Base-by-base conservation (phyloP, 2,113 vertebrate species). In the Otocyon megalotis region DNA sequence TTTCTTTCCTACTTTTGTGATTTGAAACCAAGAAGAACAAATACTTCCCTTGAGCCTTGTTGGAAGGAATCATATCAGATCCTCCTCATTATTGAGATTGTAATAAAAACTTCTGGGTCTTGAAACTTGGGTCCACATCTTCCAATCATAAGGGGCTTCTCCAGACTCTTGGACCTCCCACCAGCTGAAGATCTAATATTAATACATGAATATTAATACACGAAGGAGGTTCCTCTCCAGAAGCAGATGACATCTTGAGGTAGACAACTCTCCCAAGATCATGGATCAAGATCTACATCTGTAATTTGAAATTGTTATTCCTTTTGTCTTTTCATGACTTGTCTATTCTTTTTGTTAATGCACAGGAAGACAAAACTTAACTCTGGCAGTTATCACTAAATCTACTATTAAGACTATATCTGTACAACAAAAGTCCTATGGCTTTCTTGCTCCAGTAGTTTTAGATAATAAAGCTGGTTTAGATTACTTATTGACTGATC, bases 401-500 rank as follows among this genome's bases (percentile, higher is more conserved):
- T n/a, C 53, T 58, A 48, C 35, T n/a, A 14, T 19, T 58, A 92
- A 71, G 35, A 63, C 76, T 54, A 26, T 3, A 48, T 71, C 14
- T 50, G 20, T 69, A 60, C 20, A 60, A 71, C 53, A 60, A 32
- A 83, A 71, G 20, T 71, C 35, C 43, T 35, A 72, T 14, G 15
- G 71, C 37, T 72, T 92, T 72, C 90, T 72, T 72, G 90, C 65
- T 71, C n/a, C 48, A 20, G 54, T 92, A 65, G 35, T n/a, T 92
- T 92, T 72, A 50, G 79, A 82, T n/a, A 8, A n/a, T 19, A 17
- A 14, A 43, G 60, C 60, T 83, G 20, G 65, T 83, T 92, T 83
- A 58, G 28, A 58, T 83, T 90, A 43, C 20, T 89, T n/a, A 56
- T 20, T 56, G 93, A 67, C 58, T n/a, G 48, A 65, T 65, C 48